Evolutionary conservation across 2,888 invertebrate species (phyloP).

Genomic region (Nebria salina): DNA sequence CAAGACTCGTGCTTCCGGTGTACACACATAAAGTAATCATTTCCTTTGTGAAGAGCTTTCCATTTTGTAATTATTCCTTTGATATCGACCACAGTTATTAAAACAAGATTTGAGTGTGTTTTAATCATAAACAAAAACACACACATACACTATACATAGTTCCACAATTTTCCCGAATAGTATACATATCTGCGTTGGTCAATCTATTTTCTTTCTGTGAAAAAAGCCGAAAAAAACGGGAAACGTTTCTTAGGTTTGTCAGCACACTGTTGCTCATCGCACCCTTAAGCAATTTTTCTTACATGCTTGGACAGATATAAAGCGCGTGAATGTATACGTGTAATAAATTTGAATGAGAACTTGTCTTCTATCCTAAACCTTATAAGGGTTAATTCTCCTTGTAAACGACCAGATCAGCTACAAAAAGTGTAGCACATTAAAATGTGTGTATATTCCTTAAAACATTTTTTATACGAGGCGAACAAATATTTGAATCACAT

Average conservation of each 20-base stretch:
- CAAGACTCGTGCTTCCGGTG: conserved; percentile 22
- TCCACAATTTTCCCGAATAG: background rate
- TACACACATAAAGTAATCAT: conserved; percentile 9
- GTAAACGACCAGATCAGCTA: background rate
- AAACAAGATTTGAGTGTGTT: conserved; percentile 27
- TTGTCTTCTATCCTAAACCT: background rate
- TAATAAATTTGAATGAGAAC: background rate
- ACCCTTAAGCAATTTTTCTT: background rate
- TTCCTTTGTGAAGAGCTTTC: background rate
- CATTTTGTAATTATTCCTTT: conserved; percentile 37
- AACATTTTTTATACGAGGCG: no score
- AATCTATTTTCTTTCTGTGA: no score
- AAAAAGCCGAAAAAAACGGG: background rate
- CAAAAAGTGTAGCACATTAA: background rate
- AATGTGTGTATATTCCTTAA: no score
- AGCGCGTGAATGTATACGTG: background rate
- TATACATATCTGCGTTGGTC: background rate
- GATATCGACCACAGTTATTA: conserved; percentile 29
- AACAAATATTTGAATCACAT: no score
- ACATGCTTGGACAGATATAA: background rate
- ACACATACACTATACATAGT: background rate
- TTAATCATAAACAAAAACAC: conserved; percentile 9
- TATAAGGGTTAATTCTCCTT: background rate
- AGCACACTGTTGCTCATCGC: background rate
- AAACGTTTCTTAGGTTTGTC: background rate